Conservation (phyloP, 2,888 invertebrate species). For the Catocala sponsa region DNA sequence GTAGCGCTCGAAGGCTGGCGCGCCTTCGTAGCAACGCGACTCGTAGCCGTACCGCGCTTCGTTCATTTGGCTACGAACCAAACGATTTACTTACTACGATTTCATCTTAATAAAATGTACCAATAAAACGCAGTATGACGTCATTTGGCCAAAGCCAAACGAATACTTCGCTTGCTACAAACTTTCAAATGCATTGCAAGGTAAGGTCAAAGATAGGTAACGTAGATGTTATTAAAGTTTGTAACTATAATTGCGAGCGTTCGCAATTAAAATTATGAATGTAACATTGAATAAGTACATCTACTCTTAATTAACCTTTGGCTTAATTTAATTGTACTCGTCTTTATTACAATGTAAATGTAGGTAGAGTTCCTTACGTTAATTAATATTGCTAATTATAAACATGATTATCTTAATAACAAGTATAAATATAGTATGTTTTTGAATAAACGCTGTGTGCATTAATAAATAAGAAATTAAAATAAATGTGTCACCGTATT, state of each 20-base stretch:
- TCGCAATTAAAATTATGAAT: conserved; percentile 19
- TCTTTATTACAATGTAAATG: conserved; percentile 1
- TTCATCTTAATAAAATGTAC: background rate
- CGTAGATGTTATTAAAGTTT: conserved; percentile 9
- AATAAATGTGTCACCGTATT: too few relatives aligned
- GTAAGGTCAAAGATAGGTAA: conserved; percentile 19
- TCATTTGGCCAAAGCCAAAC: background rate
- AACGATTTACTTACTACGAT: conserved; percentile 22
- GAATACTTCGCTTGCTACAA: conserved; percentile 5
- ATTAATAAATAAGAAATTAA: too few relatives aligned
- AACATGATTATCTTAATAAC: background rate
- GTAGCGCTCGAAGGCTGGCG: conserved; percentile 85
- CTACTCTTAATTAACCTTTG: conserved; percentile 25
- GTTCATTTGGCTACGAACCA: conserved; percentile 85
- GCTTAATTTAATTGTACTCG: conserved; percentile 14
- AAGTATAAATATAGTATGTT: too few relatives aligned
- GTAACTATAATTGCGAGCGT: conserved; percentile 18
- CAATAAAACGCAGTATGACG: background rate
- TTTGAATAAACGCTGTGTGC: too few relatives aligned
- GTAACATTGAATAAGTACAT: conserved; percentile 12
- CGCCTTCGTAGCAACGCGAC: conserved; percentile 84
- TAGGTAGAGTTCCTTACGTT: background rate
- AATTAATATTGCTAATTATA: background rate
- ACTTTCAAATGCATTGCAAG: conserved; percentile 6
- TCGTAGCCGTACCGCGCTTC: conserved; percentile 88